phyloP scores from a whole-genome alignment of 2,888 invertebrate genomes.

The Ormyrus rosae region DNA sequence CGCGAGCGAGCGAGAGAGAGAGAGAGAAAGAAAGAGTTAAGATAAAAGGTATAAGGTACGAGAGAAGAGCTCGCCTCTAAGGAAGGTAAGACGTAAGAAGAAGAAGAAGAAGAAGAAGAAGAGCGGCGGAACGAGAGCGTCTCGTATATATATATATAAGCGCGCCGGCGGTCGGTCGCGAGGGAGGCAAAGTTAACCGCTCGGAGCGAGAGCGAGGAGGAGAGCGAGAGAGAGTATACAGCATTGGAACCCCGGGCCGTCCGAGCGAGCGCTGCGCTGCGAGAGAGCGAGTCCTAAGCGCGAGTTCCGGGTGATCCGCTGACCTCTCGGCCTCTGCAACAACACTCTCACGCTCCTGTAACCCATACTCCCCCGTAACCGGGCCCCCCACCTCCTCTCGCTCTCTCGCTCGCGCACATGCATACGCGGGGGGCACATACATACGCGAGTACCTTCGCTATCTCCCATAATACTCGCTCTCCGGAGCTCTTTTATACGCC shows the following conservation, averaged over 20 bases:
- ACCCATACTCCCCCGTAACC: conserved; percentile 74
- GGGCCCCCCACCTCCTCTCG: conserved; percentile 47
- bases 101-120: conserved; percentile 51
- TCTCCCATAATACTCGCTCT: conserved; percentile 50
- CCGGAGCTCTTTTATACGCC: conserved; percentile 28
- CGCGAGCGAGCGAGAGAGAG: too few relatives aligned
- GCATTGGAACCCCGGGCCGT: conserved; percentile 38
- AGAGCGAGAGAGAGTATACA: neutral
- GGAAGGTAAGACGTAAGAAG: conserved; percentile 56
- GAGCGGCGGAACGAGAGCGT: conserved; percentile 17
- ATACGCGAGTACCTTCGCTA: conserved; percentile 29
- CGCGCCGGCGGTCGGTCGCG: conserved; percentile 55
- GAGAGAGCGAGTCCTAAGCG: conserved; percentile 62
- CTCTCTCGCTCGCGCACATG: conserved; percentile 23
- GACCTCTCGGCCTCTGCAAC: conserved; percentile 76
- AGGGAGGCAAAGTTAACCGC: conserved; percentile 55
- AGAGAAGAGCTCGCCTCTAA: conserved; percentile 42
- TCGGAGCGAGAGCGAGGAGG: conserved; percentile 60
- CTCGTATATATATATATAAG: conserved; percentile 22
- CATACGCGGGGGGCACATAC: conserved; percentile 47
- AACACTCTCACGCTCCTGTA: conserved; percentile 77
- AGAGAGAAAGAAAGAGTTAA: conserved; percentile 36
- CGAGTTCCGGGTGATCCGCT: conserved; percentile 77
- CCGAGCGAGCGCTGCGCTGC: conserved; percentile 33
- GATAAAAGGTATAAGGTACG: conserved; percentile 55